Evolutionary conservation across 2,797 vertebrate genomes (phyloP).

Genomic region (Dicrostonyx torquatus): DNA sequence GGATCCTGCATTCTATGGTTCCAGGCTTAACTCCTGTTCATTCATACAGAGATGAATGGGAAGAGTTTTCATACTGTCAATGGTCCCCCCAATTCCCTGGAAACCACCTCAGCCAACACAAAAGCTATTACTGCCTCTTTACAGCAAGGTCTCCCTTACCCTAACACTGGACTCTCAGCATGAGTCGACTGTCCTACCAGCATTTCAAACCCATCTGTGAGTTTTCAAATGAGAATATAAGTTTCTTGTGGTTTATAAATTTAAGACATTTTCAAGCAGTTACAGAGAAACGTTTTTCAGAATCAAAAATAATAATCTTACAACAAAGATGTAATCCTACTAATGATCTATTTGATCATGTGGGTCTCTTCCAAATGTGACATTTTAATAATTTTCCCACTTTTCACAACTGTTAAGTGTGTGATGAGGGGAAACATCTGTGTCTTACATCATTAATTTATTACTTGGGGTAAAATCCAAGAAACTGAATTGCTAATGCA

Average conservation of each 20-base stretch:
- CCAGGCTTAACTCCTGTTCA: background rate
- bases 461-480: background rate
- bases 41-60: background rate
- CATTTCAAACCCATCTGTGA: background rate
- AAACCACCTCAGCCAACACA: background rate
- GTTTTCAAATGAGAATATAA: background rate
- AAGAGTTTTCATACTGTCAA: background rate
- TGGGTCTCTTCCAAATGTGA: background rate
- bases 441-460: conserved; percentile 25
- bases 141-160: no score
- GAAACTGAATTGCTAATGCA: conserved; percentile 28
- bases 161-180: background rate
- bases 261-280: background rate
- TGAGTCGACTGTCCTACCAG: background rate
- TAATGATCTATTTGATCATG: background rate
- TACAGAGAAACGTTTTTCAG: background rate
- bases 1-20: background rate
- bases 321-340: background rate
- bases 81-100: background rate
- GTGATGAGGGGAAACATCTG: background rate
- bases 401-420: background rate
- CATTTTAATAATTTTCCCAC: background rate
- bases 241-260: conserved; percentile 32
- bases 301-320: background rate
- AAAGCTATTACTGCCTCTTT: background rate